Evolutionary conservation across 2,888 invertebrate species (phyloP).

Genomic region (Perizoma flavofasciatum): DNA sequence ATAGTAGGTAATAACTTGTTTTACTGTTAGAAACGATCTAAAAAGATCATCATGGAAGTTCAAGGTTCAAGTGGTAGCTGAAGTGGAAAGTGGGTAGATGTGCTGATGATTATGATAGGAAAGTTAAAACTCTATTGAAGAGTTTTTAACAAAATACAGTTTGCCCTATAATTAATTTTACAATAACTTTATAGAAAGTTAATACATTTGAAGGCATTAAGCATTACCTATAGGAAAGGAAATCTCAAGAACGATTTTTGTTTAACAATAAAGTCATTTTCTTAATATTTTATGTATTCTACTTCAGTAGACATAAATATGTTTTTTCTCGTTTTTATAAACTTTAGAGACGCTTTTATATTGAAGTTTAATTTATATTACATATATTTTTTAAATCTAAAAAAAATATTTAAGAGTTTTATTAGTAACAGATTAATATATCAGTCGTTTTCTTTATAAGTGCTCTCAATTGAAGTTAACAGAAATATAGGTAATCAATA

Average conservation of each 20-base stretch:
- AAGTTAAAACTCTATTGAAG: slow-evolving; percentile 7
- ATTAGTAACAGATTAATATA: slow-evolving; percentile 43
- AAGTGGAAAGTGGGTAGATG: too few species aligned
- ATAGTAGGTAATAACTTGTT: neutral
- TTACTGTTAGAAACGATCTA: too few species aligned
- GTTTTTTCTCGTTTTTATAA: slow-evolving; percentile 37
- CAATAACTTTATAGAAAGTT: too few species aligned
- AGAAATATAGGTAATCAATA: neutral
- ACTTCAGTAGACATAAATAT: slow-evolving; percentile 34
- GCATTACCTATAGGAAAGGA: slow-evolving; percentile 7
- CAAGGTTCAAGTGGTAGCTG: too few species aligned
- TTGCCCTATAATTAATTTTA: too few species aligned
- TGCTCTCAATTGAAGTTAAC: slow-evolving; percentile 28
- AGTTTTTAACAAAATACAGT: neutral
- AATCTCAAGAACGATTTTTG: slow-evolving; percentile 50
- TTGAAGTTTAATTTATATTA: slow-evolving; percentile 37
- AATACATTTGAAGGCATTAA: slow-evolving; percentile 43
- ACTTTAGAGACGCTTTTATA: slow-evolving; percentile 35
- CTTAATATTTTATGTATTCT: slow-evolving; percentile 46
- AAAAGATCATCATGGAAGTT: too few species aligned
- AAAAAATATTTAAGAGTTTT: slow-evolving; percentile 38
- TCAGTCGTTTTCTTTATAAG: slow-evolving; percentile 48
- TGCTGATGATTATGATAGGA: neutral
- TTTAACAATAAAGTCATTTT: slow-evolving; percentile 47
- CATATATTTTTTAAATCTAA: slow-evolving; percentile 36